A percentile compares a stretch with the other conserved stretches of the same genome.
These are phyloP conservation scores for Neodiprion pinetum DNA, from an alignment of 1,140 invertebrate species.

Conservation along the genomic window DNA sequence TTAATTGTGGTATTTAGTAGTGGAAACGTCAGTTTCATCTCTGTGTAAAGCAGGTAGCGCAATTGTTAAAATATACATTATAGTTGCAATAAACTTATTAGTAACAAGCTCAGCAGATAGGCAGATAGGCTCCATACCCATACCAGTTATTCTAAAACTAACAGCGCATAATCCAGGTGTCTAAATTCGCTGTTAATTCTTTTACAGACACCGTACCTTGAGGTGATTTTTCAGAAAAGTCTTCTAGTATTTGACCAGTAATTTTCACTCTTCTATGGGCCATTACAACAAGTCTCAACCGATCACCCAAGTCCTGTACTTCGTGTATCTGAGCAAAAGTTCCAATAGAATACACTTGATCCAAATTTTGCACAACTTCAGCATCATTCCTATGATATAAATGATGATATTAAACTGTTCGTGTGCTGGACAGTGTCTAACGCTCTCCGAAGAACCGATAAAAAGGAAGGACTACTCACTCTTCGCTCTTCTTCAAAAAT, in stretches of 20 bases:
- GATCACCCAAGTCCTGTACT: slow-evolving; percentile 94
- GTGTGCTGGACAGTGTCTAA: background rate
- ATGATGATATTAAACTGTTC: background rate
- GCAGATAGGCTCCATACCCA: slow-evolving; percentile 54
- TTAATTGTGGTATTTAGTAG: slow-evolving; percentile 73
- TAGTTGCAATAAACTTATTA: slow-evolving; percentile 6
- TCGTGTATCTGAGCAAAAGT: slow-evolving; percentile 99
- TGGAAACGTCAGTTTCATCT: slow-evolving; percentile 67
- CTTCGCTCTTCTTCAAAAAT: slow-evolving; percentile 93
- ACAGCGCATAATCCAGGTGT: too few species aligned
- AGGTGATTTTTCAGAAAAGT: slow-evolving; percentile 64
- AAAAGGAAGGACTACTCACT: slow-evolving; percentile 62
- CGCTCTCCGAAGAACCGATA: background rate
- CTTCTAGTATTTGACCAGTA: slow-evolving; percentile 78
- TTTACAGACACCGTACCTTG: slow-evolving; percentile 42
- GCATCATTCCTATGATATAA: slow-evolving; percentile 72
- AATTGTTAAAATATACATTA: slow-evolving; percentile 30
- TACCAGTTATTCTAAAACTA: slow-evolving; percentile 17
- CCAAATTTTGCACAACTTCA: slow-evolving; percentile 85
- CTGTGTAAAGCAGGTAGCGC: slow-evolving; percentile 43
- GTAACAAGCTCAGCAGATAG: slow-evolving; percentile 34
- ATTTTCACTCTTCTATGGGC: slow-evolving; percentile 89
- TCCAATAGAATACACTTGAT: slow-evolving; percentile 91
- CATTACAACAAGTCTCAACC: slow-evolving; percentile 91
- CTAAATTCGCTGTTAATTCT: too few species aligned